Conservation (phyloP, 2,797 vertebrate species). For the Pteronotus mesoamericanus region DNA sequence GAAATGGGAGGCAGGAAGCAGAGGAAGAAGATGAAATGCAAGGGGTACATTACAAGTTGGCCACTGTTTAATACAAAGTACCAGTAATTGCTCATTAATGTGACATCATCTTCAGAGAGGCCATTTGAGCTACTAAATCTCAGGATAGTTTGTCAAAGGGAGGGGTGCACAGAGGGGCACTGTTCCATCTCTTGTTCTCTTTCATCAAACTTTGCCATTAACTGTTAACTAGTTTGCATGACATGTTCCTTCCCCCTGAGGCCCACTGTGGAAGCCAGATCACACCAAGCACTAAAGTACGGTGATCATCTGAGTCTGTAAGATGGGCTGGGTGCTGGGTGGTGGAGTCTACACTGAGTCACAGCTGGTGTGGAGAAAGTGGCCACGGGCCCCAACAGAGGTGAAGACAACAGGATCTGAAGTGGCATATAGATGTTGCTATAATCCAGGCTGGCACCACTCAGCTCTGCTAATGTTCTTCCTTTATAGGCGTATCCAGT, state of each 20-base stretch:
- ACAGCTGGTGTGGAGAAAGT: neutral
- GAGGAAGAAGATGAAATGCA: neutral
- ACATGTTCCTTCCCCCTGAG: neutral
- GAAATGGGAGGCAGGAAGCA: neutral
- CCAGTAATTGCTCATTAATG: neutral
- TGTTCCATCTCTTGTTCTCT: neutral
- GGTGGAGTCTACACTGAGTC: neutral
- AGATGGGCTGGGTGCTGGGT: neutral
- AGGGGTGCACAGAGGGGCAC: neutral
- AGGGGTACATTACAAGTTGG: neutral
- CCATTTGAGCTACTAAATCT: neutral
- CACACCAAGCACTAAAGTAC: rapidly evolving
- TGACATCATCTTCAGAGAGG: neutral
- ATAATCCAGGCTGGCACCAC: rapidly evolving
- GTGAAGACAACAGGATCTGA: neutral
- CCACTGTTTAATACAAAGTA: neutral
- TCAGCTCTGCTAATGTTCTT: neutral
- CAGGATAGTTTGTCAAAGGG: neutral
- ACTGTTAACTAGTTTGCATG: neutral
- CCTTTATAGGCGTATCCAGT: neutral
- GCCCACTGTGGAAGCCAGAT: neutral
- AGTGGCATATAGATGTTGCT: rapidly evolving
- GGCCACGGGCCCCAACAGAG: neutral
- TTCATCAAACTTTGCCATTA: neutral
- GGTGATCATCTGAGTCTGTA: neutral